Evolutionary conservation across 64 coral and sea anemone genomes (phyloP).

Genomic region (Montipora sp.): DNA sequence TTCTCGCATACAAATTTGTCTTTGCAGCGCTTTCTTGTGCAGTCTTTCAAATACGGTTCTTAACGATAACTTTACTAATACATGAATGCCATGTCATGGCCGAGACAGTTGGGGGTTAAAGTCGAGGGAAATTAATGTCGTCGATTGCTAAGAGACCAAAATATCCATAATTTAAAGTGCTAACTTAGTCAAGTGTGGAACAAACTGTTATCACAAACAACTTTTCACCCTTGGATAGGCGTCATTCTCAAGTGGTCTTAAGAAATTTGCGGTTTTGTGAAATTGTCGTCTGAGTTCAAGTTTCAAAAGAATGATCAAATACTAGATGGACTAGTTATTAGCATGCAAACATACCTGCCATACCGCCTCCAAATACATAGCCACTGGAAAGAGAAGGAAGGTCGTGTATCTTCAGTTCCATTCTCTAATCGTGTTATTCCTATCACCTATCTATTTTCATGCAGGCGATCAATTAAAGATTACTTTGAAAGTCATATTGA

Average conservation of each 20-base stretch:
- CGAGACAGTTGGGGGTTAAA: background rate
- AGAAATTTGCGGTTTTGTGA: background rate
- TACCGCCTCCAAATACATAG: background rate
- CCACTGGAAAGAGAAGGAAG: background rate
- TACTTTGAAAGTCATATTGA: no score
- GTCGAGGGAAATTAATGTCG: background rate
- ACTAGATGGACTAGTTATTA: no score
- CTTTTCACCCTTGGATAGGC: background rate
- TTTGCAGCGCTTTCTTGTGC: no score
- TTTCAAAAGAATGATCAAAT: no score
- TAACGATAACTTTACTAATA: background rate
- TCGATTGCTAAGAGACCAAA: conserved; percentile 14
- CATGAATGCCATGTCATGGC: background rate
- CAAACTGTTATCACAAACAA: background rate
- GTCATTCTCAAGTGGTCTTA: background rate
- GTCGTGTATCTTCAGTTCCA: background rate
- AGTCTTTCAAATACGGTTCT: background rate
- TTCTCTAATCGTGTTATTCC: background rate
- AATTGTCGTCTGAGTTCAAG: no score
- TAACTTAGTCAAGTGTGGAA: background rate
- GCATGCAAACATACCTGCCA: background rate
- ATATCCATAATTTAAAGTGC: background rate
- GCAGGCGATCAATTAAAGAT: no score
- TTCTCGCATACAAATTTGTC: no score
- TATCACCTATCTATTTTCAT: background rate